These are phyloP conservation scores for Oncopodura yosiiana DNA, from an alignment of 1,140 invertebrate genomes.

Conservation along the genomic window DNA sequence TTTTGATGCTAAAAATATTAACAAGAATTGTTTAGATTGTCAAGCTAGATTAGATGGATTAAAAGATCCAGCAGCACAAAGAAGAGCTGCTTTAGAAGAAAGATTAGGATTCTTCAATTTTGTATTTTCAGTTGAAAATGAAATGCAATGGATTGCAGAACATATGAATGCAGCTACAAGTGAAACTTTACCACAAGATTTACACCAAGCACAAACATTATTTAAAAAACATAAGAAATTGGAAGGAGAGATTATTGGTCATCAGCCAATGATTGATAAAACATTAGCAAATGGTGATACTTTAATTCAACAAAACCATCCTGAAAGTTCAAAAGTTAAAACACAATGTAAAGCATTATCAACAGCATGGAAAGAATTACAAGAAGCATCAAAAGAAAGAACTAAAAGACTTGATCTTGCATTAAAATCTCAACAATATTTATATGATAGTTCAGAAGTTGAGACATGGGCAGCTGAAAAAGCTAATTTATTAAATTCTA, in stretches of 20 bases:
- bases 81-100: conserved; percentile 74
- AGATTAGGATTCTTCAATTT: conserved; percentile 84
- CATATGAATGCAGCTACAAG: conserved; percentile 69
- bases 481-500: conserved; percentile 64
- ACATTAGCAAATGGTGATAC: conserved; percentile 60
- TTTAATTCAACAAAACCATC: conserved; percentile 62
- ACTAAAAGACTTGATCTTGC: conserved; percentile 71
- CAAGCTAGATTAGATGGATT: conserved; percentile 47
- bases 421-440: conserved; percentile 77
- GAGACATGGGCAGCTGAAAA: conserved; percentile 87
- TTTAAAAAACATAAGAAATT: conserved; percentile 90
- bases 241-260: conserved; percentile 70
- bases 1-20: conserved; percentile 80
- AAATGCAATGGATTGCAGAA: conserved; percentile 92
- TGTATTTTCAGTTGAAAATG: conserved; percentile 82
- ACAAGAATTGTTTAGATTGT: conserved; percentile 63
- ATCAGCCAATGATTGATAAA: conserved; percentile 71
- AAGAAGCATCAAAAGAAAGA: conserved; percentile 57
- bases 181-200: conserved; percentile 61
- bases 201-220: conserved; percentile 83
- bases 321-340: conserved; percentile 55
- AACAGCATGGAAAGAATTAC: conserved; percentile 58
- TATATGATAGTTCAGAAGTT: conserved; percentile 78
- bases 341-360: conserved; percentile 54
- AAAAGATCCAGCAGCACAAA: conserved; percentile 44